Conservation (phyloP, 2,888 invertebrate species). For the Monoplex corrugatus region DNA sequence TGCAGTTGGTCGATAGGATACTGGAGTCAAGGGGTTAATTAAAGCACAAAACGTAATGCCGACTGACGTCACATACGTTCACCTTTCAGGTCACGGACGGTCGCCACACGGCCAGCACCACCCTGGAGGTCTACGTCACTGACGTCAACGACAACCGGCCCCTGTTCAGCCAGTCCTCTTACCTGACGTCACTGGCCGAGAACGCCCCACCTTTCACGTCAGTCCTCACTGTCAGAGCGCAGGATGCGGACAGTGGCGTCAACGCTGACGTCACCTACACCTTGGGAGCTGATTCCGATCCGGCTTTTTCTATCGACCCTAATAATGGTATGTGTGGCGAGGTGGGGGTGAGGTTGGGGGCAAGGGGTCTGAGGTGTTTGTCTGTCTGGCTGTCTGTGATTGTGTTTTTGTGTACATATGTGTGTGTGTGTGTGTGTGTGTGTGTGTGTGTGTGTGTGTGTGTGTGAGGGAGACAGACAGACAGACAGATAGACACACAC, state of each 20-base stretch:
- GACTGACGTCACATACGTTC: no score
- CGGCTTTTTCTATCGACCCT: conserved; percentile 90
- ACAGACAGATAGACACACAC: no score
- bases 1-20: no score
- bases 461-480: no score
- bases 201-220: conserved; percentile 83
- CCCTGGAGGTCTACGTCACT: conserved; percentile 88
- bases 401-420: not conserved
- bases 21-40: no score
- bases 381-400: not conserved
- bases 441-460: not conserved
- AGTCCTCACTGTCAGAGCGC: conserved; percentile 87
- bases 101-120: conserved; percentile 91
- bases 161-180: conserved; percentile 87
- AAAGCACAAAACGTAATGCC: no score
- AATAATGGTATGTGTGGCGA: conserved; percentile 82
- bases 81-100: conserved; percentile 91
- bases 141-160: conserved; percentile 98
- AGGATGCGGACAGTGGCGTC: conserved; percentile 76
- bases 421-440: not conserved
- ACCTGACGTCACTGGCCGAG: conserved; percentile 84
- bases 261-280: conserved; percentile 90
- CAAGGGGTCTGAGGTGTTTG: not conserved
- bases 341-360: not conserved
- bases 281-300: conserved; percentile 85